Conservation (phyloP, 2,888 invertebrate genomes). For the Dynastes maya region DNA sequence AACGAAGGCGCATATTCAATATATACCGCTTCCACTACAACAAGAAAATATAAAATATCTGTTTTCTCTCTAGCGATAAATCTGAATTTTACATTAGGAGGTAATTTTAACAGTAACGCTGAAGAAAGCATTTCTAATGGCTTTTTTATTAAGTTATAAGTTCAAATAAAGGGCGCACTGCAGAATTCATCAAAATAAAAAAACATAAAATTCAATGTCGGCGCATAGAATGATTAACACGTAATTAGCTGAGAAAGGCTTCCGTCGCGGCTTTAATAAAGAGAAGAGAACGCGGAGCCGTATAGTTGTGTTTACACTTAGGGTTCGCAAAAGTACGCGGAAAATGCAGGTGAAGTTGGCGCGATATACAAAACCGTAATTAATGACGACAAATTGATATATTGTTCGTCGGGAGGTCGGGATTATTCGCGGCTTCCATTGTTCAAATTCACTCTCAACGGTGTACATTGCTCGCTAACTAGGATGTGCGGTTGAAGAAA, state of each 20-base stretch:
- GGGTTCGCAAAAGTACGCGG: background rate
- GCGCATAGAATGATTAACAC: background rate
- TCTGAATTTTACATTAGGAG: no score
- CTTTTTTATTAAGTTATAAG: no score
- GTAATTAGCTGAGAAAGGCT: slow-evolving; percentile 5
- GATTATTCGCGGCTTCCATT: slow-evolving; percentile 19
- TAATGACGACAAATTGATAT: slow-evolving; percentile 40
- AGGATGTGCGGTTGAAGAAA: slow-evolving; percentile 12
- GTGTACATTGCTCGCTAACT: slow-evolving; percentile 8
- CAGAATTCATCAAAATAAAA: background rate
- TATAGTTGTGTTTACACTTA: background rate
- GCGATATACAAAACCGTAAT: slow-evolving; percentile 34
- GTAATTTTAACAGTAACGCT: no score
- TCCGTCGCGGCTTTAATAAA: background rate
- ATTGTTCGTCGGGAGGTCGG: slow-evolving; percentile 27
- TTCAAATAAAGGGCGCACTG: no score
- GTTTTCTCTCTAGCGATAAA: no score
- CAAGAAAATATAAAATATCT: no score
- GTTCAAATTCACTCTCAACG: slow-evolving; percentile 28
- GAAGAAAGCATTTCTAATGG: no score
- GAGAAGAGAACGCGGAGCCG: background rate
- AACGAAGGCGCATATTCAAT: no score
- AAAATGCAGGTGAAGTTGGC: slow-evolving; percentile 27
- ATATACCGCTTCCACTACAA: no score
- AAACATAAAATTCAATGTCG: background rate